Conservation (phyloP, 2,797 vertebrate genomes). For the Acipenser oxyrinchus region DNA sequence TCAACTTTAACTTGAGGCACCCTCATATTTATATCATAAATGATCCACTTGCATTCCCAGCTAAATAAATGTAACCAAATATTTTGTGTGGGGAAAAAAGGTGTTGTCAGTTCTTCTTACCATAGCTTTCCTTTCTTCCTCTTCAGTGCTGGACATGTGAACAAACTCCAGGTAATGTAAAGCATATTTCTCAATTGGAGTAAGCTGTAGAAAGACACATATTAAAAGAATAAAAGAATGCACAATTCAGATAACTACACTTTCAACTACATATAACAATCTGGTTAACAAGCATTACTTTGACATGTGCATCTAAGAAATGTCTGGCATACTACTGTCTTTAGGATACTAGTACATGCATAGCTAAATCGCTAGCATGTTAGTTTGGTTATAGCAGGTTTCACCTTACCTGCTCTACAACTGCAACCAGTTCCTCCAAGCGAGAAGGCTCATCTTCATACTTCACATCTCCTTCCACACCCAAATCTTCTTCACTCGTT, state of each 20-base stretch:
- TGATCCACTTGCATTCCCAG: background rate
- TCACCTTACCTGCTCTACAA: conserved; percentile 79
- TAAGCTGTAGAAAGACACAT: conserved; percentile 59
- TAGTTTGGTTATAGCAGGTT: background rate
- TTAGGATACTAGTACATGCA: background rate
- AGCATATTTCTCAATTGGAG: conserved; percentile 86
- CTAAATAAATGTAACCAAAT: no score
- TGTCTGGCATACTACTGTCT: background rate
- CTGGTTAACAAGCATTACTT: no score
- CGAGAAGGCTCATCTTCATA: conserved; percentile 58
- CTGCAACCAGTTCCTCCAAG: conserved; percentile 72
- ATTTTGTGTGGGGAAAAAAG: background rate
- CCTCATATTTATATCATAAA: background rate
- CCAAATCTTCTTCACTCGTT: conserved; percentile 29
- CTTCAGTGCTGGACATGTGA: conserved; percentile 56
- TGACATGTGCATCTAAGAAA: background rate
- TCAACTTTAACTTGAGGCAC: background rate
- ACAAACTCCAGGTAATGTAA: conserved; percentile 85
- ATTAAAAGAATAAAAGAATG: background rate
- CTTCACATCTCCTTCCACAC: conserved; percentile 39
- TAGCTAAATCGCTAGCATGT: background rate
- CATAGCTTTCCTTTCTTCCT: conserved; percentile 58
- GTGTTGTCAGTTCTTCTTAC: conserved; percentile 41
- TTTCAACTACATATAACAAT: no score
- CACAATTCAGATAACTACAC: background rate